Evolutionary conservation across 2,888 invertebrate species (phyloP).

Genomic region (Drepanosiphum platanoidis): DNA sequence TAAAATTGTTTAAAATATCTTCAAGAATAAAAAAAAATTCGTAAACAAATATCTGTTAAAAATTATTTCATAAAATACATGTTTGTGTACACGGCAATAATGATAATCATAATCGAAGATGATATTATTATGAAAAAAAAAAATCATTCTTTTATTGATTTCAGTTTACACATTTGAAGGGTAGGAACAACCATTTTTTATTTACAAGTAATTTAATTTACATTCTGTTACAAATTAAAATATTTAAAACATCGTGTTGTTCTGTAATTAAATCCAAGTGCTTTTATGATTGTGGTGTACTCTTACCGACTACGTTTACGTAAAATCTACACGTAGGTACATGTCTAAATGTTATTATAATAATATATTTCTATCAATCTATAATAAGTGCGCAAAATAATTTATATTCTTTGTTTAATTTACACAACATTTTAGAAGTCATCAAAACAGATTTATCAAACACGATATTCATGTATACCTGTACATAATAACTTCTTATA

Average conservation of each 20-base stretch:
- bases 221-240: slow-evolving; percentile 33
- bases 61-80: slow-evolving; percentile 11
- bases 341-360: neutral
- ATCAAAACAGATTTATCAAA: slow-evolving; percentile 15
- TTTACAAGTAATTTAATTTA: slow-evolving; percentile 50
- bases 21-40: neutral
- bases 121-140: neutral
- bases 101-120: neutral
- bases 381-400: slow-evolving; percentile 3
- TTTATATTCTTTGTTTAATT: neutral
- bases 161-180: slow-evolving; percentile 22
- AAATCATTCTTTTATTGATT: slow-evolving; percentile 25
- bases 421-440: slow-evolving; percentile 27
- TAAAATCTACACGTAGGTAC: slow-evolving; percentile 7
- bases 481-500: neutral
- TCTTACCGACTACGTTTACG: slow-evolving; percentile 13
- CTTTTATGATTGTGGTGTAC: slow-evolving; percentile 21
- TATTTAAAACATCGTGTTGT: slow-evolving; percentile 5
- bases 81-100: neutral
- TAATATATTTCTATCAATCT: slow-evolving; percentile 21
- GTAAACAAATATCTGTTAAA: slow-evolving; percentile 15
- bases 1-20: neutral
- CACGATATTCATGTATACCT: neutral
- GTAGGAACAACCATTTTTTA: slow-evolving; percentile 58
- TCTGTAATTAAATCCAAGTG: slow-evolving; percentile 11